Evolutionary conservation across 2,888 invertebrate genomes (phyloP).

Genomic region (Synergus japonicus): DNA sequence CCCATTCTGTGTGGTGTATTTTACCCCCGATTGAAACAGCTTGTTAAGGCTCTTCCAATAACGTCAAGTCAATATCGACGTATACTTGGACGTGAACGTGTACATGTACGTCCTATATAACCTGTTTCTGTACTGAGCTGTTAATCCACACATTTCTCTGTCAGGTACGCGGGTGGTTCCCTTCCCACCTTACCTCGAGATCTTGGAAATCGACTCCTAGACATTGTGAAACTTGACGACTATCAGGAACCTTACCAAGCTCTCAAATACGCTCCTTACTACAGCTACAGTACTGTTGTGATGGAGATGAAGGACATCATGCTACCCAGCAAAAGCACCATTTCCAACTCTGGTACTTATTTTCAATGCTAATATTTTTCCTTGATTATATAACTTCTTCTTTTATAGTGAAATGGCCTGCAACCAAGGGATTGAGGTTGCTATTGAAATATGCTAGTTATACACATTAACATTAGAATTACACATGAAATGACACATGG

Average conservation of each 20-base stretch:
- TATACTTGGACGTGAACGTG: slow-evolving; percentile 55
- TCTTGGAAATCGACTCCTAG: slow-evolving; percentile 80
- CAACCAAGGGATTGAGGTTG: no score
- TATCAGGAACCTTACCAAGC: slow-evolving; percentile 90
- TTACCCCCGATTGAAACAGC: slow-evolving; percentile 65
- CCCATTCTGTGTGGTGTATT: slow-evolving; percentile 44
- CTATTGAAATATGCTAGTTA: no score
- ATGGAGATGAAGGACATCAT: slow-evolving; percentile 87
- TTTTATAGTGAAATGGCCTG: no score
- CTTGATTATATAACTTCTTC: neutral
- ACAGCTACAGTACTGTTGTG: slow-evolving; percentile 86
- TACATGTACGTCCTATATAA: slow-evolving; percentile 52
- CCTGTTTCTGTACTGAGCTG: slow-evolving; percentile 46
- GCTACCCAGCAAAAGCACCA: slow-evolving; percentile 77
- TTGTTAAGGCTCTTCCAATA: slow-evolving; percentile 68
- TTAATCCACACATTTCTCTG: slow-evolving; percentile 52
- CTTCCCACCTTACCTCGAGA: slow-evolving; percentile 76
- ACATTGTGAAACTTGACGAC: slow-evolving; percentile 84
- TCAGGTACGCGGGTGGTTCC: slow-evolving; percentile 74
- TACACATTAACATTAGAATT: no score
- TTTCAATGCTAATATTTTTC: neutral
- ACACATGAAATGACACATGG: neutral
- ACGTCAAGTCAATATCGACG: slow-evolving; percentile 64
- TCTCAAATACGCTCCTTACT: slow-evolving; percentile 86
- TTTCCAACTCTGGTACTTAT: slow-evolving; percentile 70